Conservation (phyloP, 2,797 vertebrate species). For the Glyptemys insculpta region DNA sequence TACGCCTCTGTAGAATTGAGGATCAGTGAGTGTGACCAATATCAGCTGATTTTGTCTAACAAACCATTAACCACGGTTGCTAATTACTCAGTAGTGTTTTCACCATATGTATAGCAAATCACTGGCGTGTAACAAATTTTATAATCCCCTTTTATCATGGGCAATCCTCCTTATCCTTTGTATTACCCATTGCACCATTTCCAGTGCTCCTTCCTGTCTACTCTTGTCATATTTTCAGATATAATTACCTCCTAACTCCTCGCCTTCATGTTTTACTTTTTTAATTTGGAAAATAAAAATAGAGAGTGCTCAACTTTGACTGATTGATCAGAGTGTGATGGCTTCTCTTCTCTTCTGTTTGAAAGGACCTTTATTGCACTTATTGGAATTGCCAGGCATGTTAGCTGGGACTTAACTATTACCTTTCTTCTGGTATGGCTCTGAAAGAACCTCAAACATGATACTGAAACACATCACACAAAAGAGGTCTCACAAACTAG, state of each 20-base stretch:
- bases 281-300: neutral
- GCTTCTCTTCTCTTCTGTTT: neutral
- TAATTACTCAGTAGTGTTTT: neutral
- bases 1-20: neutral
- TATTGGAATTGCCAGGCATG: rapidly evolving
- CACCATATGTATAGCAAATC: neutral
- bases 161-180: neutral
- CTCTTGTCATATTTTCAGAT: neutral
- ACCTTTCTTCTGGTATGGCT: neutral
- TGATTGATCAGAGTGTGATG: neutral
- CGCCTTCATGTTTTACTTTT: neutral
- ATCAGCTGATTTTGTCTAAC: neutral
- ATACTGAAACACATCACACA: neutral
- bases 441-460: neutral
- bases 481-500: neutral
- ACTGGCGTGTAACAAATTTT: neutral
- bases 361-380: neutral
- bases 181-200: neutral
- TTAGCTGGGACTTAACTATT: neutral
- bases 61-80: neutral
- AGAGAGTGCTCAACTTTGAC: neutral
- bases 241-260: neutral
- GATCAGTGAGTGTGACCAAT: neutral
- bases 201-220: neutral
- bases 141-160: neutral